Percentiles rank a stretch among this genome's conserved stretches.
Evolutionary conservation across 2,113 vertebrate species (phyloP).

Genomic region (Climacteris rufus): DNA sequence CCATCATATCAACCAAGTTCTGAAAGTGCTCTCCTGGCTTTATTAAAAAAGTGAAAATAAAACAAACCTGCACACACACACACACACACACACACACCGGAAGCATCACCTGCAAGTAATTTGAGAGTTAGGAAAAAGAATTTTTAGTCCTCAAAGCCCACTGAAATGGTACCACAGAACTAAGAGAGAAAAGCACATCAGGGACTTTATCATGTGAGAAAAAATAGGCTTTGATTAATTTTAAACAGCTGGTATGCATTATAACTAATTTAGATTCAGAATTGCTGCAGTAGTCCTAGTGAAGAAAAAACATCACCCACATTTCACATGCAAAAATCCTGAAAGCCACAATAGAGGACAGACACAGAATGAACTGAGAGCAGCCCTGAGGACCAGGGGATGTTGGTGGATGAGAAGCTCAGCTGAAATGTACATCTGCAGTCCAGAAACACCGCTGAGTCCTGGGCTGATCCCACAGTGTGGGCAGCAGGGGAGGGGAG

Average conservation of each 20-base stretch:
- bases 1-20: neutral
- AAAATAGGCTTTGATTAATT: neutral
- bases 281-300: neutral
- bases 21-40: neutral
- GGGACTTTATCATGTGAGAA: neutral
- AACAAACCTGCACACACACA: neutral
- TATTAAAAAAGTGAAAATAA: neutral
- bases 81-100: neutral
- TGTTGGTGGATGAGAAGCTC: neutral
- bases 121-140: neutral
- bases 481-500: neutral
- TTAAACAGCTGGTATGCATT: neutral
- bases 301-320: neutral
- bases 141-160: neutral
- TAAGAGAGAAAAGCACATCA: neutral
- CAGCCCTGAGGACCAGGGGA: neutral
- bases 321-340: neutral
- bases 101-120: neutral
- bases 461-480: neutral
- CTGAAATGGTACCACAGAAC: neutral
- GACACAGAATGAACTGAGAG: neutral
- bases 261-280: neutral
- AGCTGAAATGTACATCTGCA: neutral
- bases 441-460: neutral
- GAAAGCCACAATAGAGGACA: slow-evolving; percentile 10